Percentiles rank a stretch among this genome's conserved stretches.
Conservation (phyloP, 2,888 invertebrate species). For the Sesia apiformis region DNA sequence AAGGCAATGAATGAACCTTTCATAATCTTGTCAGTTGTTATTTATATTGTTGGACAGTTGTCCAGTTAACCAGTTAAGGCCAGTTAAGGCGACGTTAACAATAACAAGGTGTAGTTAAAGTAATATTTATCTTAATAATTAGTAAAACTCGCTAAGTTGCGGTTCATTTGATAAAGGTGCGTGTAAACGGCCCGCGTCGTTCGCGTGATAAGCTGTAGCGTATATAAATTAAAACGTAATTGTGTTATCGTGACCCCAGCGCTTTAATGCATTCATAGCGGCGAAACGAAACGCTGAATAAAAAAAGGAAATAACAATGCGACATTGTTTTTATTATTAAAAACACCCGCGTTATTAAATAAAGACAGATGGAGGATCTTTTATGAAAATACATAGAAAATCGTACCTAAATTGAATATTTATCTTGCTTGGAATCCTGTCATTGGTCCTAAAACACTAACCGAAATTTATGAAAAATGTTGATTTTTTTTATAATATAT, state of each 20-base stretch:
- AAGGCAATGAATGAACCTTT: too few species aligned
- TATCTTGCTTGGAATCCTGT: too few species aligned
- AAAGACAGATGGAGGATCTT: neutral
- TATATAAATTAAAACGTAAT: slow-evolving; percentile 74
- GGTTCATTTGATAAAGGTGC: slow-evolving; percentile 64
- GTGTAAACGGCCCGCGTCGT: slow-evolving; percentile 39
- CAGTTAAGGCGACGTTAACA: slow-evolving; percentile 28
- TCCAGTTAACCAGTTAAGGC: too few species aligned
- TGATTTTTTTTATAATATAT: too few species aligned
- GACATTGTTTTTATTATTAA: neutral
- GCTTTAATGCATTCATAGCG: slow-evolving; percentile 53
- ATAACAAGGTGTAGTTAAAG: slow-evolving; percentile 62
- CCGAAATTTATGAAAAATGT: too few species aligned
- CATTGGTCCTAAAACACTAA: too few species aligned
- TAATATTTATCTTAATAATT: slow-evolving; percentile 73
- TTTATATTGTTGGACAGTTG: too few species aligned
- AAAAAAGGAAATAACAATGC: neutral
- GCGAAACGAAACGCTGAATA: slow-evolving; percentile 10
- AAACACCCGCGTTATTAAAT: neutral
- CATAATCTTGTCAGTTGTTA: too few species aligned
- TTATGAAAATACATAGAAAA: too few species aligned
- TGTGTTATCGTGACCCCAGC: slow-evolving; percentile 72
- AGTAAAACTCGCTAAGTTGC: slow-evolving; percentile 58
- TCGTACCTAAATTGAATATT: too few species aligned
- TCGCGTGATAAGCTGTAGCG: slow-evolving; percentile 60